phyloP scores from a whole-genome alignment of 2,797 vertebrate genomes.

The Falco peregrinus region DNA sequence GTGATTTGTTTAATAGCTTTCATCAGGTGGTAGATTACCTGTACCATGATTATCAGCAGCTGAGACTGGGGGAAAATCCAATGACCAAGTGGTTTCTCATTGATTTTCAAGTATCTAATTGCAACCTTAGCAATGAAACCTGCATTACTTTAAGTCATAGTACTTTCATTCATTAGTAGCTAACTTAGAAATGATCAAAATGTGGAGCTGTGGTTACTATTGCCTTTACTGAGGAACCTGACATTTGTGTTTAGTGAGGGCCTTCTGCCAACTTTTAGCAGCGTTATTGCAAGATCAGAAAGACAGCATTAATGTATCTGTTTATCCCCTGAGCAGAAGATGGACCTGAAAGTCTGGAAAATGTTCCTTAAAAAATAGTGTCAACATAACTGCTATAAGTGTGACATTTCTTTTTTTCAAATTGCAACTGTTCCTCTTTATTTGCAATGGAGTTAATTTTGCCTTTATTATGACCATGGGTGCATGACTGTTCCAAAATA shows the following conservation, averaged over 20 bases:
- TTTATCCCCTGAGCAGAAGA: neutral
- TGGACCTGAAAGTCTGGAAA: neutral
- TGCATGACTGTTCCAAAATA: slow-evolving; percentile 40
- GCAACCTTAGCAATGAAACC: neutral
- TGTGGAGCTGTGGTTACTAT: neutral
- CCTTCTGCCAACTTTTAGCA: neutral
- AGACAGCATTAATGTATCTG: neutral
- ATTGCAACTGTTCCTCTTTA: neutral
- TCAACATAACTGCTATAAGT: neutral
- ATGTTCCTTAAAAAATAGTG: neutral
- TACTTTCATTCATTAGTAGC: neutral
- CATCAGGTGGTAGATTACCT: neutral
- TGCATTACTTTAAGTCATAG: neutral
- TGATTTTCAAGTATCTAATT: neutral
- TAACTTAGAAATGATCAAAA: neutral
- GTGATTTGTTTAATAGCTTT: neutral
- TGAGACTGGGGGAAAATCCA: neutral
- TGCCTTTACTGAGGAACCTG: neutral
- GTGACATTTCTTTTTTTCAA: neutral
- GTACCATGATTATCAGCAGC: neutral
- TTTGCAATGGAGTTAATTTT: slow-evolving; percentile 15
- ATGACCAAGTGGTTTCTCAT: neutral
- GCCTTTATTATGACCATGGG: slow-evolving; percentile 12
- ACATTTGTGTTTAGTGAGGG: neutral
- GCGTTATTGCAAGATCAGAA: neutral